Evolutionary conservation across 2,888 invertebrate genomes (phyloP).

Genomic region (Tetranychus piercei): DNA sequence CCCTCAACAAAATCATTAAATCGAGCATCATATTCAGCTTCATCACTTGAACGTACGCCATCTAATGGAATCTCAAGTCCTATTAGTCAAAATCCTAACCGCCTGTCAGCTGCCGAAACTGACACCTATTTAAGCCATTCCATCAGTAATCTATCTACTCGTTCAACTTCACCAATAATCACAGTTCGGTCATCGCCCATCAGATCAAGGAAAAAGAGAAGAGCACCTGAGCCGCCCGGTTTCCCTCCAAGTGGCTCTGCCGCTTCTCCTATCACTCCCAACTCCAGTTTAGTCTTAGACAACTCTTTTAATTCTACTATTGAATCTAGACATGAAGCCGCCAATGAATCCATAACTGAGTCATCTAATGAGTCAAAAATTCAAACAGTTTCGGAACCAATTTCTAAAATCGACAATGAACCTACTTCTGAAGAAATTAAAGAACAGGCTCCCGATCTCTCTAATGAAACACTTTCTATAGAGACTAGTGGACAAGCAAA

Average conservation of each 20-base stretch:
- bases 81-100: background rate
- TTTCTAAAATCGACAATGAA: background rate
- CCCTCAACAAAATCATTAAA: background rate
- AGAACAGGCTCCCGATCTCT: background rate
- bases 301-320: background rate
- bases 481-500: too few species aligned
- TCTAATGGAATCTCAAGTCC: background rate
- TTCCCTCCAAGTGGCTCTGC: background rate
- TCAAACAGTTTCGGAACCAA: background rate
- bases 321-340: background rate
- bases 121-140: background rate
- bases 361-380: background rate
- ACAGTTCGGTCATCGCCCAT: background rate
- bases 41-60: background rate
- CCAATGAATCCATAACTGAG: background rate
- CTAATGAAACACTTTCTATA: too few species aligned
- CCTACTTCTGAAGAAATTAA: background rate
- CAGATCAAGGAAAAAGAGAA: background rate
- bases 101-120: background rate
- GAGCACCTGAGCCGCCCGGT: background rate
- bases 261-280: background rate
- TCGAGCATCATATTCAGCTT: slow-evolving; percentile 1
- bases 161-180: background rate
- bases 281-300: background rate
- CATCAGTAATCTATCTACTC: background rate